Evolutionary conservation across 2,797 vertebrate genomes (phyloP).

Genomic region (Bufotes viridis): DNA sequence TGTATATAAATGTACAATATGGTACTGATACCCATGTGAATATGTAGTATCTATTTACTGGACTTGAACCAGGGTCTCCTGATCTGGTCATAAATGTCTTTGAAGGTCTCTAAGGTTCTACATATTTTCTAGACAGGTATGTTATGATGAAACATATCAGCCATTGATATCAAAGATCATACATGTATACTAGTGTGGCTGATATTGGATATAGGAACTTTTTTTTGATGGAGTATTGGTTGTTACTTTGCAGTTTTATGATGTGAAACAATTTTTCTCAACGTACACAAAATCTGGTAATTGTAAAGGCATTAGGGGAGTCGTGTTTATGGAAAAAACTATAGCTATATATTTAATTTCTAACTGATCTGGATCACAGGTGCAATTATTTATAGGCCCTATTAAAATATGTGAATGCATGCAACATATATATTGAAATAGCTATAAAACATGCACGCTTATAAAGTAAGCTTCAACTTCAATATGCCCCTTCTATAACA

Average conservation of each 20-base stretch:
- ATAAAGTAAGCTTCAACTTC: constrained; percentile 59
- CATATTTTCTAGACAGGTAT: not conserved
- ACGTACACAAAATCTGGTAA: constrained; percentile 58
- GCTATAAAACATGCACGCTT: constrained; percentile 62
- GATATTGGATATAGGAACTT: constrained; percentile 54
- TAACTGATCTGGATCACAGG: constrained; percentile 63
- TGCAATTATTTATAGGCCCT: constrained; percentile 62
- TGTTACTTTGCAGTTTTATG: constrained; percentile 55
- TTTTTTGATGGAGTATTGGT: constrained; percentile 53
- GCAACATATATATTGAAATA: constrained; percentile 59
- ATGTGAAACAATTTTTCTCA: constrained; percentile 60
- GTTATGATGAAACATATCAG: not conserved
- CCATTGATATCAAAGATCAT: not conserved
- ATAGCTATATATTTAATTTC: constrained; percentile 63
- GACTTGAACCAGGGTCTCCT: not conserved
- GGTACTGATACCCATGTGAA: not conserved
- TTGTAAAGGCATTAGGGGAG: constrained; percentile 60
- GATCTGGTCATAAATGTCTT: not conserved
- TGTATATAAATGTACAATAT: not conserved
- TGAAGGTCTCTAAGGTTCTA: no score
- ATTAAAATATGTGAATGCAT: constrained; percentile 62
- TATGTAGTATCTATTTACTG: not conserved
- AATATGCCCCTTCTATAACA: constrained; percentile 55
- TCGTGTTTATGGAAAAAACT: constrained; percentile 61
- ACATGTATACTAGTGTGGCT: not conserved